Evolutionary conservation across 2,113 vertebrate genomes (phyloP), one percentile per base, ranked within the genome.

Genomic region (Bolborhynchus lineola): DNA sequence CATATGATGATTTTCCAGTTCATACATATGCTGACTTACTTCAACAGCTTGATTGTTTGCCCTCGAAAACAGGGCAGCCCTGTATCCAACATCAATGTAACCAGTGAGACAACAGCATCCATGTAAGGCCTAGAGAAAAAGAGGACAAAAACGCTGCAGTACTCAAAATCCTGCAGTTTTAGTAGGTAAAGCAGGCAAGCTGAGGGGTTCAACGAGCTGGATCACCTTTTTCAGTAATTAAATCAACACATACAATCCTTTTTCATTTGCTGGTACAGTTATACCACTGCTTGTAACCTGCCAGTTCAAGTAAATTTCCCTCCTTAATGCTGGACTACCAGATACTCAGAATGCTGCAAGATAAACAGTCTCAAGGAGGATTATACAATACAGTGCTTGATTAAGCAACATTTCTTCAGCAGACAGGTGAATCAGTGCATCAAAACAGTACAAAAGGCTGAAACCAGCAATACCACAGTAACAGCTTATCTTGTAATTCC

Each of bases 51-150:
- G 97, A 99, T 99, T 91, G 99, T 99, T 97, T 99, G 99, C 64
- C 99, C 99, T 67, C 99, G 98, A 97, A 99, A 99, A 92, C 99
- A 99, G 60, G 99, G 99, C 90, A 99, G 97, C 69, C 99, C 99
- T 0, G 99, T 99, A 94, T 99, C 99, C 98, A 99, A 93, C 98
- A 98, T 98, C 85, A 99, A 77, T 0, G 98, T 99, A 18, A 99
- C 99, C 83, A 99, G 98, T 44, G 99, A 99, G 70, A 99, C 99
- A 3, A 99, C 99, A 7, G 99, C 99, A 28, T 99, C 99, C 99
- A 99, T 99, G 94, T 99, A 99, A 42, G 99, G 99, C 94, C 99
- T 99, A 86, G 10, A 47, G 88, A 71, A 70, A 69, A 83, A 47
- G 24, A 83, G 64, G 21, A 89, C 52, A 91, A 70, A 68, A 89